These are phyloP conservation scores for Pseudopodoces humilis DNA, from an alignment of 2,113 vertebrate genomes.

Conservation along the genomic window DNA sequence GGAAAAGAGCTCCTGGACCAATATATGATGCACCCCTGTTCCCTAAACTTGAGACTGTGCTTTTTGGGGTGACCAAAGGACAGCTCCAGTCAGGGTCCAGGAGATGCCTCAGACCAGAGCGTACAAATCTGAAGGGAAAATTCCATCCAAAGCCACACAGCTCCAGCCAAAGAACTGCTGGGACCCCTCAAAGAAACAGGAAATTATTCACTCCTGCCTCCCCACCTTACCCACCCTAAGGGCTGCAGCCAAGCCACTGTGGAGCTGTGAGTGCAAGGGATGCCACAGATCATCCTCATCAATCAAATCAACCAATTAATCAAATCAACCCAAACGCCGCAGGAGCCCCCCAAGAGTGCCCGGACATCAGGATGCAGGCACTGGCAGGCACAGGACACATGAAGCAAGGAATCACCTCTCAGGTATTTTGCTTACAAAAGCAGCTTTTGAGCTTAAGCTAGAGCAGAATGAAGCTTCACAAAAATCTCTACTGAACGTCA, in stretches of 20 bases:
- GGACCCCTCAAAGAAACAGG: not conserved
- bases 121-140: not conserved
- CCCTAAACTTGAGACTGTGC: not conserved
- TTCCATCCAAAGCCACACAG: not conserved
- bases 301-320: not conserved
- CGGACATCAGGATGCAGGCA: fast-evolving
- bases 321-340: not conserved
- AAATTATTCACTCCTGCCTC: not conserved
- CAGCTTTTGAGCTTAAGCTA: not conserved
- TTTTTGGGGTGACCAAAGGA: not conserved
- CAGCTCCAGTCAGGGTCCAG: not conserved
- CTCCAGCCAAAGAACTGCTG: not conserved
- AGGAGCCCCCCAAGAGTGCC: not conserved
- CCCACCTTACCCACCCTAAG: not conserved
- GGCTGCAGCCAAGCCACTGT: not conserved
- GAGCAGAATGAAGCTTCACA: not conserved
- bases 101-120: not conserved
- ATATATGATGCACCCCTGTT: fast-evolving
- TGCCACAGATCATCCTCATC: fast-evolving
- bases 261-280: fast-evolving
- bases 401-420: not conserved
- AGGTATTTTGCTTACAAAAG: not conserved
- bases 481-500: fast-evolving
- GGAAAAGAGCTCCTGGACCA: not conserved
- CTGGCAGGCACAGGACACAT: not conserved